Conservation (phyloP, 2,113 vertebrate species). For the Cryptomyrus ogoouensis region DNA sequence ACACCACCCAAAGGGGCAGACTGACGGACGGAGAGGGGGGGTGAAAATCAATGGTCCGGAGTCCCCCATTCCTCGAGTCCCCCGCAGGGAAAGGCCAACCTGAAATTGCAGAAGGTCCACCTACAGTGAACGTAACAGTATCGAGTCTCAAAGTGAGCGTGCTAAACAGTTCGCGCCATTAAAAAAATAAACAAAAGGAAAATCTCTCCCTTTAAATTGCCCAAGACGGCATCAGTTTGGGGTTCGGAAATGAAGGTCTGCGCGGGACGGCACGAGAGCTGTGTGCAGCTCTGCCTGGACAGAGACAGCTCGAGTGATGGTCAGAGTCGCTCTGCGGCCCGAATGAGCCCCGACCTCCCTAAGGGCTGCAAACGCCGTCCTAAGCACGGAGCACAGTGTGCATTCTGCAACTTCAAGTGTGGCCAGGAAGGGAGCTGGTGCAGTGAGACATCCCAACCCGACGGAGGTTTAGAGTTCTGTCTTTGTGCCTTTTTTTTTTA, state of each 20-base stretch:
- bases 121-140: constrained; percentile 20
- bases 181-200: background rate
- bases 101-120: constrained; percentile 25
- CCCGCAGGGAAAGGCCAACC: background rate
- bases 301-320: background rate
- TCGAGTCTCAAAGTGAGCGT: constrained; percentile 18
- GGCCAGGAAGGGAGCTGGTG: background rate
- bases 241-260: background rate
- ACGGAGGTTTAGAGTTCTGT: background rate
- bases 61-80: background rate
- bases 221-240: background rate
- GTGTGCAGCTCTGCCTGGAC: background rate
- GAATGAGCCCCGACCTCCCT: background rate
- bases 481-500: constrained; percentile 5
- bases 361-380: background rate
- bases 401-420: constrained; percentile 21
- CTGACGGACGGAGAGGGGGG: background rate
- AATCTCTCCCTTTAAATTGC: background rate
- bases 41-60: background rate
- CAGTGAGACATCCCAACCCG: background rate
- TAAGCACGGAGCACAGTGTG: background rate
- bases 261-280: background rate
- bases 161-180: constrained; percentile 16
- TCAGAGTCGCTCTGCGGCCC: background rate
- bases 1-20: background rate